Conservation (phyloP, 2,888 invertebrate species). For the Enchytraeus crypticus region DNA sequence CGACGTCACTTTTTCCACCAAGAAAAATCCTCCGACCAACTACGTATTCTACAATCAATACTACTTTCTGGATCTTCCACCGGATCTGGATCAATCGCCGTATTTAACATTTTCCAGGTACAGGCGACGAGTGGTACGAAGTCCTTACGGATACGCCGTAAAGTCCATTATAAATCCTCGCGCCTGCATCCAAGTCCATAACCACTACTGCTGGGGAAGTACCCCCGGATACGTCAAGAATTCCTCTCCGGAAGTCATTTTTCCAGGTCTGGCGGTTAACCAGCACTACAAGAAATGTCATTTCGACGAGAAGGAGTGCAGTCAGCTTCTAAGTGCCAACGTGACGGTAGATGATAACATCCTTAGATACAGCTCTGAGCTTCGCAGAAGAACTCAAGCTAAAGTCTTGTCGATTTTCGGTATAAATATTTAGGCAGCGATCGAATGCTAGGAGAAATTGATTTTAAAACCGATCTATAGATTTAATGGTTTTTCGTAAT, state of each 20-base stretch:
- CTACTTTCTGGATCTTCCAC: slow-evolving; percentile 15
- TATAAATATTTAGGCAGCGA: neutral
- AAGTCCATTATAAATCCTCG: slow-evolving; percentile 9
- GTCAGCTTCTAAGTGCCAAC: neutral
- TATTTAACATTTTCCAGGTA: slow-evolving; percentile 6
- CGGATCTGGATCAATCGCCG: slow-evolving; percentile 6
- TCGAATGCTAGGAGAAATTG: no score
- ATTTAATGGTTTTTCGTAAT: no score
- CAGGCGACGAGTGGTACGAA: slow-evolving; percentile 3
- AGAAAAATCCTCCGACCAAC: neutral
- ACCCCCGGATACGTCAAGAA: neutral
- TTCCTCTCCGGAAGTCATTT: neutral
- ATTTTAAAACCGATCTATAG: no score
- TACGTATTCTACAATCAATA: slow-evolving; percentile 20
- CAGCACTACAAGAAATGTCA: slow-evolving; percentile 20
- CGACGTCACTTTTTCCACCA: neutral
- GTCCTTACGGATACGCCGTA: slow-evolving; percentile 11
- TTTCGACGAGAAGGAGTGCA: slow-evolving; percentile 11
- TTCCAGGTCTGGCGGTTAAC: slow-evolving; percentile 3
- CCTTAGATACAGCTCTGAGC: neutral
- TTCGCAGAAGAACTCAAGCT: neutral
- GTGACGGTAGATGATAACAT: neutral
- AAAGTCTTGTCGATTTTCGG: neutral
- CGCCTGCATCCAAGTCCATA: slow-evolving; percentile 14
- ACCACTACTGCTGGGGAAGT: slow-evolving; percentile 15